Percentiles rank a stretch among this genome's conserved stretches.
Conservation (phyloP, 2,797 vertebrate genomes). For the Eurystomus glaucurus region DNA sequence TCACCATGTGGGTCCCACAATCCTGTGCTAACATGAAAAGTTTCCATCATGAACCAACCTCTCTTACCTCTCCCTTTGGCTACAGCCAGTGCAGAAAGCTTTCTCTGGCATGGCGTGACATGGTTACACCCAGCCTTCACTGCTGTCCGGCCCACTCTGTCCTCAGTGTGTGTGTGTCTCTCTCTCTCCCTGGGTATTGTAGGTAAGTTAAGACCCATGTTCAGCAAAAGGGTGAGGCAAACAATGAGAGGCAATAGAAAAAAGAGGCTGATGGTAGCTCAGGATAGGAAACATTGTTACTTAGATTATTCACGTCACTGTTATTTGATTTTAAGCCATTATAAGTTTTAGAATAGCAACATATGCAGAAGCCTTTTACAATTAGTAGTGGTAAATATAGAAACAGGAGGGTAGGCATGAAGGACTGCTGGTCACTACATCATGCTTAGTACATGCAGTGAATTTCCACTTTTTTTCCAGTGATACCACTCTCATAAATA, state of each 20-base stretch:
- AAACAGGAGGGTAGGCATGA: background rate
- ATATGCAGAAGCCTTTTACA: background rate
- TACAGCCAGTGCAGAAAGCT: background rate
- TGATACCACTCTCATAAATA: background rate
- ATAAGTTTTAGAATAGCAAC: slow-evolving; percentile 1
- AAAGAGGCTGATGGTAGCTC: background rate
- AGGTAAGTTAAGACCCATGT: slow-evolving; percentile 2
- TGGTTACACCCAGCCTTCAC: background rate
- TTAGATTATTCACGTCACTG: background rate
- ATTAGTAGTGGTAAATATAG: background rate
- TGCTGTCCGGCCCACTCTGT: background rate
- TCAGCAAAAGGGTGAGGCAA: background rate
- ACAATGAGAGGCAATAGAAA: background rate
- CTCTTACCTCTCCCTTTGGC: background rate
- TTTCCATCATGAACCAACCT: background rate
- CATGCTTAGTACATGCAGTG: background rate
- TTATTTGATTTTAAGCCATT: slow-evolving; percentile 44
- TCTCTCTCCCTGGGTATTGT: background rate
- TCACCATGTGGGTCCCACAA: background rate
- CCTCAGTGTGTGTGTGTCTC: background rate
- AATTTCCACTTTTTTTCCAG: background rate
- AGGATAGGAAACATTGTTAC: background rate
- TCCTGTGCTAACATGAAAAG: background rate
- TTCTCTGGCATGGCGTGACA: background rate
- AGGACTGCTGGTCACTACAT: background rate